These are phyloP conservation scores for Oriolus oriolus DNA, from an alignment of 2,113 vertebrate genomes.

Conservation along the genomic window DNA sequence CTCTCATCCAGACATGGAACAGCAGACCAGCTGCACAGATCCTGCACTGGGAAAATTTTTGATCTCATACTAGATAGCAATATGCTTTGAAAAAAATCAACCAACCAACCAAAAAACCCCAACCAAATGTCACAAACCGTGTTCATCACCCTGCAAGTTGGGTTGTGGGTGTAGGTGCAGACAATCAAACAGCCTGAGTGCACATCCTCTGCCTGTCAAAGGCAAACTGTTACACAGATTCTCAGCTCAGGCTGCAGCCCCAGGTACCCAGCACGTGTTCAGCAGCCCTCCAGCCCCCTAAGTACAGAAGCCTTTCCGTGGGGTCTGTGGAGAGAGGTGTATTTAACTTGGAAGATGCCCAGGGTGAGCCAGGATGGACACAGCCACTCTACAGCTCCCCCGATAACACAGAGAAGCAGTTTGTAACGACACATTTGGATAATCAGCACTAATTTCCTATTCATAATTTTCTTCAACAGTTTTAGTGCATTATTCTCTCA, in stretches of 20 bases:
- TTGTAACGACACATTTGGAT: neutral
- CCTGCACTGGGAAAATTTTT: neutral
- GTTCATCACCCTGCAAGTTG: accelerated
- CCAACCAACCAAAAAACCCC: neutral
- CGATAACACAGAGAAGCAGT: neutral
- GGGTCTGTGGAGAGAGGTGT: neutral
- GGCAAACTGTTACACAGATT: accelerated
- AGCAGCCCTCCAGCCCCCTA: neutral
- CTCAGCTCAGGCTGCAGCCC: neutral
- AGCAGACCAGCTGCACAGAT: neutral
- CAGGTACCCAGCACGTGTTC: too few species aligned
- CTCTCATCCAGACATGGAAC: neutral
- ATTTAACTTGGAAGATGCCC: neutral
- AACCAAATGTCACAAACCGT: accelerated
- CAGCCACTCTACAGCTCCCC: neutral
- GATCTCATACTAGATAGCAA: neutral
- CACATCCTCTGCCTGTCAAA: neutral
- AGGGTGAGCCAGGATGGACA: neutral
- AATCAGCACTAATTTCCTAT: neutral
- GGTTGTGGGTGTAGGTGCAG: neutral
- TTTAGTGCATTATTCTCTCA: neutral
- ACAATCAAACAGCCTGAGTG: neutral
- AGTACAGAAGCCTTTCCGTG: neutral
- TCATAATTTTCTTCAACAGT: neutral
- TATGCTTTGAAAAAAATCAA: neutral